These are phyloP conservation scores for Climacteris rufus DNA, from an alignment of 2,113 vertebrate species.

Conservation along the genomic window DNA sequence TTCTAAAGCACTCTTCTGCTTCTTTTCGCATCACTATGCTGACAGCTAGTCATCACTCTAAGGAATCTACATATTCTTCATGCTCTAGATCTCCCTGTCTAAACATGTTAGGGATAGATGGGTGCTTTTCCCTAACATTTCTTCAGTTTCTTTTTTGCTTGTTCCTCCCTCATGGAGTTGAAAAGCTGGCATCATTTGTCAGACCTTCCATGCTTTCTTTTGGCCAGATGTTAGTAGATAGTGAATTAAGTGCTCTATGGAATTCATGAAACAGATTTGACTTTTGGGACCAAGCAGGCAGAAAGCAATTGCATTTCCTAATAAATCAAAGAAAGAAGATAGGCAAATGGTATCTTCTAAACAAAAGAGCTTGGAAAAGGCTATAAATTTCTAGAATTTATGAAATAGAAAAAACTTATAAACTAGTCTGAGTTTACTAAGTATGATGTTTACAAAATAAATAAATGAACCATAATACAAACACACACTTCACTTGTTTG, in stretches of 20 bases:
- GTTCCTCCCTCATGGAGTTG: background rate
- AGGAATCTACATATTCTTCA: conserved; percentile 37
- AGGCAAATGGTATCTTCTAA: background rate
- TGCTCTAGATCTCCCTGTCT: conserved; percentile 53
- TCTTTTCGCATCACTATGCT: background rate
- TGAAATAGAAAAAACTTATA: background rate
- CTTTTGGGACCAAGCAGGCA: background rate
- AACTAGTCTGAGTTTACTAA: background rate
- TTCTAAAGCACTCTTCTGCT: background rate
- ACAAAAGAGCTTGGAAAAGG: background rate
- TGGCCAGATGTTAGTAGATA: background rate
- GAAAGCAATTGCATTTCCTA: background rate
- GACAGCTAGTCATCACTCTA: background rate
- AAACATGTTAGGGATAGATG: conserved; percentile 32
- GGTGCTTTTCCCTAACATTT: background rate
- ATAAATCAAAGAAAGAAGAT: background rate
- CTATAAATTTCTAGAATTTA: background rate
- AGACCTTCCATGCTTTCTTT: background rate
- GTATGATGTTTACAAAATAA: background rate
- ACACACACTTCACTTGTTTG: background rate
- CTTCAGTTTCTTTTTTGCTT: background rate
- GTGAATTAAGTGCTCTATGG: background rate
- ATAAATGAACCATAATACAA: background rate
- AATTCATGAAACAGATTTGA: background rate
- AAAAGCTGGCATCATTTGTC: background rate